phyloP scores from a whole-genome alignment of 2,888 invertebrate species.

The Cephus nigrinus region DNA sequence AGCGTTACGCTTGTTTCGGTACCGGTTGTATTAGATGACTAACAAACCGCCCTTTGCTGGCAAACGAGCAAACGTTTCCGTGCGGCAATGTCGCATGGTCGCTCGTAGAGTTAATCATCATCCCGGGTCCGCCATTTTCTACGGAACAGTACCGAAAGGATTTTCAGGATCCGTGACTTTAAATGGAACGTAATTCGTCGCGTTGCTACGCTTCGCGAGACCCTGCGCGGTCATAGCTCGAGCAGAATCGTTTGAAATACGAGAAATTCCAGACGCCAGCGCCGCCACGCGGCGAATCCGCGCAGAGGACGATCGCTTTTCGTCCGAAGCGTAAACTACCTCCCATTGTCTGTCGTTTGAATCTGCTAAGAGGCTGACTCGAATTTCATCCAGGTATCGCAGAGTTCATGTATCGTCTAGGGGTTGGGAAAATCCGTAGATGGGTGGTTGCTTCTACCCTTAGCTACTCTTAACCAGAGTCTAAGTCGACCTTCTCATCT shows the following conservation, averaged over 20 bases:
- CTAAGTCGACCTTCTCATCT: constrained; percentile 13
- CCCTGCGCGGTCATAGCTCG: neutral
- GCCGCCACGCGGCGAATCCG: neutral
- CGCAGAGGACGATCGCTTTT: neutral
- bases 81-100: neutral
- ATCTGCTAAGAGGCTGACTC: no score
- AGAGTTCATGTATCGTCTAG: no score
- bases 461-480: constrained; percentile 22
- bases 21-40: constrained; percentile 10
- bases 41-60: constrained; percentile 13
- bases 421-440: no score
- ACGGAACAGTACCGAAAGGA: constrained; percentile 23
- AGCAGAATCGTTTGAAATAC: neutral
- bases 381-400: no score
- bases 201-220: constrained; percentile 2
- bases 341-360: no score
- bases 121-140: constrained; percentile 19
- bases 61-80: constrained; percentile 27
- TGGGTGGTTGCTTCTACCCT: neutral
- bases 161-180: constrained; percentile 32
- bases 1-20: neutral
- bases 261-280: neutral
- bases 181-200: constrained; percentile 35
- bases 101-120: neutral
- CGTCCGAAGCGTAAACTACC: neutral